phyloP scores from a whole-genome alignment of 2,113 vertebrate genomes.

The Dicentrarchus labrax region DNA sequence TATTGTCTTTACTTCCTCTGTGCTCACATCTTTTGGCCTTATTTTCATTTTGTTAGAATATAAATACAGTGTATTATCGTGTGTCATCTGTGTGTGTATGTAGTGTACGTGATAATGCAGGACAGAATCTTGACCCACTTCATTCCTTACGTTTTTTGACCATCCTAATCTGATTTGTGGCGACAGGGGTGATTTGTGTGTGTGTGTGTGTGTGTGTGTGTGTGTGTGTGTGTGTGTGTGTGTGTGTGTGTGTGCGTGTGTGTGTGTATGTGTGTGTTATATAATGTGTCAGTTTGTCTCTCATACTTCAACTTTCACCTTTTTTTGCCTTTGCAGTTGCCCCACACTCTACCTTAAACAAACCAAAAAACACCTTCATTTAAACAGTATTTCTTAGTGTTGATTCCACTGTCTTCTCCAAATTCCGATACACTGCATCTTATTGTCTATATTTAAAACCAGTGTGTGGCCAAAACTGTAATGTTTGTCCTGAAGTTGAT shows the following conservation, averaged over 20 bases:
- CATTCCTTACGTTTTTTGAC: constrained; percentile 65
- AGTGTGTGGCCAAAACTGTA: not conserved
- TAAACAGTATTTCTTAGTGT: not conserved
- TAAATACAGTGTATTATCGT: too few species aligned
- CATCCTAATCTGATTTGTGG: constrained; percentile 49
- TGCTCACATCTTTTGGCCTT: too few species aligned
- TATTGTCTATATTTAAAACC: not conserved
- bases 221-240: too few species aligned
- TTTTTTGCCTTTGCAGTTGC: not conserved
- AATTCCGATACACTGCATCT: not conserved
- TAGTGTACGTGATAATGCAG: not conserved
- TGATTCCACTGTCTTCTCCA: not conserved
- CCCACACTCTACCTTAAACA: not conserved
- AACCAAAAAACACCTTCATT: not conserved
- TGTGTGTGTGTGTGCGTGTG: too few species aligned
- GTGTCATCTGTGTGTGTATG: not conserved
- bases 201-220: not conserved
- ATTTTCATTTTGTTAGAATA: too few species aligned
- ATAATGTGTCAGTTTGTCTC: not conserved
- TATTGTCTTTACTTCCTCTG: too few species aligned
- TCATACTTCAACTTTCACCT: not conserved
- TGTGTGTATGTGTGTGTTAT: not conserved
- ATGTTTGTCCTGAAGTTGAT: not conserved
- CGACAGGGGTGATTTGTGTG: not conserved
- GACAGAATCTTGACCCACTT: constrained; percentile 50